phyloP scores from a whole-genome alignment of 2,888 invertebrate genomes.

The Amphipoea lucens region DNA sequence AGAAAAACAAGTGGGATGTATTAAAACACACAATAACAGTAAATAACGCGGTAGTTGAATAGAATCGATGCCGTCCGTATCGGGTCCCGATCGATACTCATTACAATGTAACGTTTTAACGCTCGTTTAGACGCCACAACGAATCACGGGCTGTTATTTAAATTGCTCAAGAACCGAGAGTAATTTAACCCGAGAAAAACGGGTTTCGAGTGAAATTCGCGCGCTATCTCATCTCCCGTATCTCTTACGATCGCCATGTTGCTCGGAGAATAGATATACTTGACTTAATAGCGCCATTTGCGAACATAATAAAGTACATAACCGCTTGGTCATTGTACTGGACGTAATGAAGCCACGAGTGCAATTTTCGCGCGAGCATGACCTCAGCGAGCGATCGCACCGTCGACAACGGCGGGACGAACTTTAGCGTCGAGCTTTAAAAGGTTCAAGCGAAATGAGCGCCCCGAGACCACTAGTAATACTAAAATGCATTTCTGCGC shows the following conservation, averaged over 20 bases:
- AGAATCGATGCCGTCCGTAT: conserved; percentile 68
- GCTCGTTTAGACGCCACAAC: conserved; percentile 77
- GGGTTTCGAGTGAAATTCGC: conserved; percentile 79
- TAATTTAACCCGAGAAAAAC: conserved; percentile 80
- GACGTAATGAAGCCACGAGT: conserved; percentile 80
- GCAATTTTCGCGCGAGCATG: conserved; percentile 80
- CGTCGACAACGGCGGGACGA: conserved; percentile 67
- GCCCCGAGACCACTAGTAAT: conserved; percentile 79
- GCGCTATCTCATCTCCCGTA: conserved; percentile 78
- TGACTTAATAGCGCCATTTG: conserved; percentile 73
- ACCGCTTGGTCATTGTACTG: conserved; percentile 76
- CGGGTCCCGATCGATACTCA: conserved; percentile 73
- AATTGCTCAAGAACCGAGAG: conserved; percentile 79
- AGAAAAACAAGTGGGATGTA: conserved; percentile 62
- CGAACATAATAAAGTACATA: conserved; percentile 74
- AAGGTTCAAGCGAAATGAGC: conserved; percentile 80
- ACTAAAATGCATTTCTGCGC: conserved; percentile 85
- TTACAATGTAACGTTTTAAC: conserved; percentile 80
- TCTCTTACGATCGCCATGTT: conserved; percentile 71
- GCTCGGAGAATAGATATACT: conserved; percentile 69
- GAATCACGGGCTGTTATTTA: conserved; percentile 82
- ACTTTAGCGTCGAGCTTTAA: conserved; percentile 68
- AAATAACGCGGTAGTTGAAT: conserved; percentile 73
- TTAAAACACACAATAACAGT: conserved; percentile 68
- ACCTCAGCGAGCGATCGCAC: conserved; percentile 69